Conservation (phyloP, 2,888 invertebrate genomes). For the Antitype chi region DNA sequence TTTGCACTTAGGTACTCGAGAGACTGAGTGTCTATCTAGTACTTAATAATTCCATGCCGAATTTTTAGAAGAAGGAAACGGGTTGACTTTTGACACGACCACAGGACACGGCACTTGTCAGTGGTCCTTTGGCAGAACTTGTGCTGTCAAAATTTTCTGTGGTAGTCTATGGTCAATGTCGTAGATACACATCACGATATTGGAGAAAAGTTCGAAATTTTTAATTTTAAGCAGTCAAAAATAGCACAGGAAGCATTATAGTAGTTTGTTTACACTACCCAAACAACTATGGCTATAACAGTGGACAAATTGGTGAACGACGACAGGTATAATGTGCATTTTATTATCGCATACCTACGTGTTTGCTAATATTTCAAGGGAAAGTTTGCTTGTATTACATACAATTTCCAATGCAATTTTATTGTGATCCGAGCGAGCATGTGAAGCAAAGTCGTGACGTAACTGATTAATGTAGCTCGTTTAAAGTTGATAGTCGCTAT, state of each 20-base stretch:
- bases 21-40: neutral
- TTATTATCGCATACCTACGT: conserved; percentile 61
- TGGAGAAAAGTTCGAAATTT: conserved; percentile 75
- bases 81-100: neutral
- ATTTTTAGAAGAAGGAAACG: neutral
- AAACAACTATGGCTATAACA: conserved; percentile 82
- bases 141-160: conserved; percentile 48
- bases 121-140: conserved; percentile 6
- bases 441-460: conserved; percentile 52
- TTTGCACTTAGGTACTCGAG: neutral
- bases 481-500: conserved; percentile 21
- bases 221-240: conserved; percentile 67
- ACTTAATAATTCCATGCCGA: neutral
- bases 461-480: conserved; percentile 28
- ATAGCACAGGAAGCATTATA: conserved; percentile 53
- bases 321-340: conserved; percentile 79
- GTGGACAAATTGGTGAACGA: conserved; percentile 86
- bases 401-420: conserved; percentile 40
- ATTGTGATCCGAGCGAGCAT: conserved; percentile 33
- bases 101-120: neutral
- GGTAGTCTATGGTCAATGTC: conserved; percentile 69
- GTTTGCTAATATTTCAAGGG: conserved; percentile 75
- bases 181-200: conserved; percentile 75
- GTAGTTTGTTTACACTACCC: conserved; percentile 56
- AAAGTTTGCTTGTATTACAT: conserved; percentile 76